Evolutionary conservation across 2,797 vertebrate genomes (phyloP).

Genomic region (Chrysolophus pictus): DNA sequence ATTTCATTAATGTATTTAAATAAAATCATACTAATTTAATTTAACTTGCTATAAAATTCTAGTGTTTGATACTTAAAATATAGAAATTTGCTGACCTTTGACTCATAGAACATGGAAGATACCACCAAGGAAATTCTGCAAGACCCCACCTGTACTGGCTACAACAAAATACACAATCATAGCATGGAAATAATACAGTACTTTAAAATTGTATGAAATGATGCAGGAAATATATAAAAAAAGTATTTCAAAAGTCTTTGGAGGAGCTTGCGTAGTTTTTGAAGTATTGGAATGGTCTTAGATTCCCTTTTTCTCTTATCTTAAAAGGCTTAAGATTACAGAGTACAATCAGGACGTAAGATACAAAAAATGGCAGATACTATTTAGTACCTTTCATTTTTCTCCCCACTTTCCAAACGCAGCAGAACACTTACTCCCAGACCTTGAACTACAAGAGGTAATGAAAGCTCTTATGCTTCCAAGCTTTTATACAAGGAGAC

Average conservation of each 20-base stretch:
- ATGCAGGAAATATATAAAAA: neutral
- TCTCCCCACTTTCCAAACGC: neutral
- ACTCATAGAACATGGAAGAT: constrained; percentile 5
- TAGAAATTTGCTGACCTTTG: neutral
- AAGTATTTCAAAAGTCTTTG: neutral
- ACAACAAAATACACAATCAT: neutral
- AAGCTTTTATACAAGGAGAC: neutral
- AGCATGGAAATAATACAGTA: neutral
- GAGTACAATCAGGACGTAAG: neutral
- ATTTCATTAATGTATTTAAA: constrained; percentile 26
- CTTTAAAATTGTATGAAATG: neutral
- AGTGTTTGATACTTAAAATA: neutral
- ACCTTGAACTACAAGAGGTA: neutral
- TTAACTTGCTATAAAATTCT: neutral
- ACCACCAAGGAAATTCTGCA: neutral
- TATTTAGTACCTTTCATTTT: neutral
- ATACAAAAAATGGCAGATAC: neutral
- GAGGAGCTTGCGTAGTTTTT: neutral
- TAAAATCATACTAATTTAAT: constrained; percentile 9
- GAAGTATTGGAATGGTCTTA: neutral
- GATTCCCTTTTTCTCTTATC: neutral
- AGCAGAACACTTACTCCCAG: neutral
- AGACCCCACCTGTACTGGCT: neutral
- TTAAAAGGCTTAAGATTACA: neutral
- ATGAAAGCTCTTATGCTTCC: neutral